Percentiles rank a stretch among this genome's conserved stretches.
Evolutionary conservation across 2,888 invertebrate species (phyloP).

Genomic region (Drosophila parthenogenetica): DNA sequence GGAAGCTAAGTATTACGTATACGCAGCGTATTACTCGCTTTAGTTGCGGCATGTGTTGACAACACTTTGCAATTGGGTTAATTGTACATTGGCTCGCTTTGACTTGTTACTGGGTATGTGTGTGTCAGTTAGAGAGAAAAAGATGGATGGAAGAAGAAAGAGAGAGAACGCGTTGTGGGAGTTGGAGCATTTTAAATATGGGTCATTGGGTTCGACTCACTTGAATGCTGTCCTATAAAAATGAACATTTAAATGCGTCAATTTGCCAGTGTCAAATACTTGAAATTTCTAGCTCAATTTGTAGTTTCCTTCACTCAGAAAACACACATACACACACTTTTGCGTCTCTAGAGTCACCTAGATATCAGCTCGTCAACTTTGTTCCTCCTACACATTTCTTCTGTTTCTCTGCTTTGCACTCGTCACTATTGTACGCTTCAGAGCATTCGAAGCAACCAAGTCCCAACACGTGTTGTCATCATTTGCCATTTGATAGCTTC

Average conservation of each 20-base stretch:
- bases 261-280: slow-evolving; percentile 31
- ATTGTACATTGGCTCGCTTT: slow-evolving; percentile 71
- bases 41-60: slow-evolving; percentile 73
- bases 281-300: slow-evolving; percentile 29
- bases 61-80: slow-evolving; percentile 79
- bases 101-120: slow-evolving; percentile 20
- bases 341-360: slow-evolving; percentile 1
- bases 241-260: slow-evolving; percentile 36
- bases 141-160: no score
- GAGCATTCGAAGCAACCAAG: slow-evolving; percentile 12
- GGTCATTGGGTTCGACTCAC: slow-evolving; percentile 59
- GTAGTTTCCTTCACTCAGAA: slow-evolving; percentile 3
- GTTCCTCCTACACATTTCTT: background rate
- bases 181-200: slow-evolving; percentile 54
- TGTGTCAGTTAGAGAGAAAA: background rate
- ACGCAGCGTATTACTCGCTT: slow-evolving; percentile 61
- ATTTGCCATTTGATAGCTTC: slow-evolving; percentile 31
- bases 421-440: slow-evolving; percentile 13
- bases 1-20: slow-evolving; percentile 56
- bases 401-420: slow-evolving; percentile 15
- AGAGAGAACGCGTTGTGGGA: background rate
- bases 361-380: slow-evolving; percentile 15
- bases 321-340: background rate
- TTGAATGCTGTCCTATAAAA: slow-evolving; percentile 40
- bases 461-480: slow-evolving; percentile 42